These are phyloP conservation scores for Drosophila lutescens DNA, from an alignment of 2,888 invertebrate species.

Conservation along the genomic window DNA sequence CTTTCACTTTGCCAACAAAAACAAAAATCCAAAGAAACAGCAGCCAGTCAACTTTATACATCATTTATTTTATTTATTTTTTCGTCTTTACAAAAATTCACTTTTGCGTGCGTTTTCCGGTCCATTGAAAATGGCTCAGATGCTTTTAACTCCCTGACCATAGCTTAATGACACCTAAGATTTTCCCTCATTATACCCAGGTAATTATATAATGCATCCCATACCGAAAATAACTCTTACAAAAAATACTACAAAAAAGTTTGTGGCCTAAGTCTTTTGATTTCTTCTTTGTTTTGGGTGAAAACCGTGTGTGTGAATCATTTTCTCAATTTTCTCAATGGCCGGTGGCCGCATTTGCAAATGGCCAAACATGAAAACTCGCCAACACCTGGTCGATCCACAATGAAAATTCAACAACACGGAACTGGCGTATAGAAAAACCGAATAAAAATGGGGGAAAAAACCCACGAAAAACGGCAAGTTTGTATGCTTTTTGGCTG, in stretches of 20 bases:
- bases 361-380: slow-evolving; percentile 26
- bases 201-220: slow-evolving; percentile 44
- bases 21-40: slow-evolving; percentile 34
- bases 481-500: slow-evolving; percentile 30
- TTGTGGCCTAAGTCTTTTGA: slow-evolving; percentile 70
- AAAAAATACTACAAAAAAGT: slow-evolving; percentile 31
- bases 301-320: slow-evolving; percentile 52
- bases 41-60: slow-evolving; percentile 49
- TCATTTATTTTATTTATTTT: slow-evolving; percentile 42
- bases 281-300: slow-evolving; percentile 47
- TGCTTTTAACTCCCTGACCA: slow-evolving; percentile 21
- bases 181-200: slow-evolving; percentile 68
- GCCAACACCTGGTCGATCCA: slow-evolving; percentile 42
- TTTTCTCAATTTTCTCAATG: slow-evolving; percentile 16
- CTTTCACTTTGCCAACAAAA: slow-evolving; percentile 70
- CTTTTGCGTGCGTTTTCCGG: slow-evolving; percentile 71
- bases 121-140: slow-evolving; percentile 70
- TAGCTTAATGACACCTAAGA: slow-evolving; percentile 59
- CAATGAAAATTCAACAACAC: slow-evolving; percentile 55
- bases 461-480: slow-evolving; percentile 19
- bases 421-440: slow-evolving; percentile 46
- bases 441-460: not conserved
- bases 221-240: not conserved
- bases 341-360: slow-evolving; percentile 32
- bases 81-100: slow-evolving; percentile 59